phyloP scores from a whole-genome alignment of 2,113 vertebrate genomes.

The Bungarus multicinctus region DNA sequence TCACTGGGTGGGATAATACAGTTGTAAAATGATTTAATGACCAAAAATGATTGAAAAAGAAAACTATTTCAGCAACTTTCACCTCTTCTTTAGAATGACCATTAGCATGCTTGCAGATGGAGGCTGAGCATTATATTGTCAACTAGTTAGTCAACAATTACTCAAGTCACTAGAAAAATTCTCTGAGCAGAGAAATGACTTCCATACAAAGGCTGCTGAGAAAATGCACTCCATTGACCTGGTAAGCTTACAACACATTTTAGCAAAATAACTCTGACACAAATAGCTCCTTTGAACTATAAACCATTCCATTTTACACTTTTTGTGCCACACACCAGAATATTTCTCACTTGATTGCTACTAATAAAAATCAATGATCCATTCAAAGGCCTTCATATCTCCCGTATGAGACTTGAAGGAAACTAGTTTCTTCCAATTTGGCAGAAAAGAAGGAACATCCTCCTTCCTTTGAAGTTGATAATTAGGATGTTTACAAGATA shows the following conservation, averaged over 20 bases:
- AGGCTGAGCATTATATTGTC: slow-evolving; percentile 50
- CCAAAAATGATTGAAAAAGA: slow-evolving; percentile 25
- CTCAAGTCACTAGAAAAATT: slow-evolving; percentile 54
- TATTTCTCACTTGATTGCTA: slow-evolving; percentile 89
- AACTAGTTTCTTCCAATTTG: slow-evolving; percentile 60
- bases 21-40: neutral
- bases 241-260: slow-evolving; percentile 74
- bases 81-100: slow-evolving; percentile 41
- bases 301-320: slow-evolving; percentile 78
- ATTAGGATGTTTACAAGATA: slow-evolving; percentile 80
- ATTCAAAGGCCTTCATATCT: slow-evolving; percentile 79
- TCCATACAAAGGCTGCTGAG: slow-evolving; percentile 62
- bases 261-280: slow-evolving; percentile 79
- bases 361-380: slow-evolving; percentile 86
- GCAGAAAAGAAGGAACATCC: slow-evolving; percentile 61
- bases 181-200: slow-evolving; percentile 59
- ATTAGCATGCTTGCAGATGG: slow-evolving; percentile 52
- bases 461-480: slow-evolving; percentile 77
- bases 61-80: slow-evolving; percentile 51
- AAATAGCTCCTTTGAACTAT: slow-evolving; percentile 80
- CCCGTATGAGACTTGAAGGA: slow-evolving; percentile 73
- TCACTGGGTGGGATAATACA: neutral
- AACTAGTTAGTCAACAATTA: slow-evolving; percentile 56
- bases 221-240: slow-evolving; percentile 71
- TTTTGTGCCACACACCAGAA: slow-evolving; percentile 83